Conservation (phyloP, 1,140 invertebrate genomes). For the Oncopeltus fasciatus region DNA sequence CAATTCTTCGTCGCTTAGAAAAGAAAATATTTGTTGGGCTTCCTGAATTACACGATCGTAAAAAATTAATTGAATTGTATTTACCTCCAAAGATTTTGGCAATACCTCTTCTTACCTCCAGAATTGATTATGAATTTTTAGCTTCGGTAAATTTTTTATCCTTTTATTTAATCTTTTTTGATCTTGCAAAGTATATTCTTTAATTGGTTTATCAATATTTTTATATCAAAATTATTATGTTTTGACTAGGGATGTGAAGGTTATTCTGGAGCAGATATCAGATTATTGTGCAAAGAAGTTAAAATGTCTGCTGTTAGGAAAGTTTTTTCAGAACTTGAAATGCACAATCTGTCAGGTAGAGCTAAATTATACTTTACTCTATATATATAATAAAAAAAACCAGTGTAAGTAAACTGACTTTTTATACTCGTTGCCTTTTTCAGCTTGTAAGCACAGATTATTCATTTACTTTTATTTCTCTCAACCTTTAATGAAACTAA, state of each 20-base stretch:
- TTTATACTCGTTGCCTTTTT: no score
- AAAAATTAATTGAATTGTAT: conserved; percentile 25
- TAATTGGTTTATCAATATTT: neutral
- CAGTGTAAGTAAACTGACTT: no score
- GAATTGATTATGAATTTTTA: conserved; percentile 40
- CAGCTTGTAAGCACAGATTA: no score
- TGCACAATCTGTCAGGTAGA: neutral
- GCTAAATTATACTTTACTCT: no score
- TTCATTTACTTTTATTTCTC: no score
- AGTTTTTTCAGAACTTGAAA: conserved; percentile 24
- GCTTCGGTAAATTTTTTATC: conserved; percentile 31
- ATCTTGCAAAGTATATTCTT: neutral
- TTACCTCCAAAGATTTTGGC: conserved; percentile 26
- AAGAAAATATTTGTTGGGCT: conserved; percentile 61
- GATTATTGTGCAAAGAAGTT: conserved; percentile 75
- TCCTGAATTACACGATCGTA: conserved; percentile 19
- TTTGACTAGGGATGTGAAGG: conserved; percentile 47
- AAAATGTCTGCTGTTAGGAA: conserved; percentile 43
- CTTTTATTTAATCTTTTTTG: neutral
- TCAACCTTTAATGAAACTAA: no score
- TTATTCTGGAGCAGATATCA: conserved; percentile 82
- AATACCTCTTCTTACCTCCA: conserved; percentile 24
- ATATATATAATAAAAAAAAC: no score
- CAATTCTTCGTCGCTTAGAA: conserved; percentile 73
- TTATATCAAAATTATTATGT: neutral